Evolutionary conservation across 1,140 invertebrate species (phyloP), one percentile per base, ranked within the genome.

Genomic region (Augochlora pura): DNA sequence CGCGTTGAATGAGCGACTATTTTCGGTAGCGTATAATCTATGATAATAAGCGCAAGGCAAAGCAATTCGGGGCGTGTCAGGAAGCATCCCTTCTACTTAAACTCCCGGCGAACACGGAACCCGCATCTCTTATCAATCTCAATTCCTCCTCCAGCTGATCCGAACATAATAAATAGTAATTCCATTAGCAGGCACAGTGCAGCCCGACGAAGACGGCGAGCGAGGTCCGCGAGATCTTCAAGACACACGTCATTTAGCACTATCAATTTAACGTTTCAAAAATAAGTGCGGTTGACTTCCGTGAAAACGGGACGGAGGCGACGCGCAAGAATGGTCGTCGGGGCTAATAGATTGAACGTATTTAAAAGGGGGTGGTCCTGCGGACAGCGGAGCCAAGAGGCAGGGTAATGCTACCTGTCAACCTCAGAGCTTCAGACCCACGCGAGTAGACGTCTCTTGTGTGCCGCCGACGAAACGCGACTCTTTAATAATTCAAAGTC

Each of bases 311-410:
- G 71, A 9, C 2, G 12, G 7, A 27, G 23, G 38, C 27, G 49
- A 71, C 14, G 59, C 52, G 71, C 78, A 62, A 75, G 73, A 67
- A 60, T 63, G 64, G 64, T 68, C 38, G 69, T 67, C 32, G 84
- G 80, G 77, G 59, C 68, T 67, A 54, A 64, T 18, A 49, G 57
- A 52, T 52, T 52, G 18, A 52, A 52, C 49, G 49, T 52, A 65
- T 57, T 49, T 27, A 42, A 82, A 59, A 27, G 25, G 71, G 52
- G 25, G 42, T 39, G 49, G n/a, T n/a, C n/a, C 14, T 46, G 42
- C 21, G 59, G 46, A 67, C 42, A 16, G 25, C n/a, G 49, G 16
- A 12, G 38, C n/a, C 46, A 12, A 39, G 10, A 49, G 25, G 38
- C 2, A 49, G 23, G 32, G 21, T 57, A n/a, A 57, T 57, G n/a